A percentile compares a stretch with the other conserved stretches of the same genome.
These are phyloP conservation scores for Strigops habroptila DNA, from an alignment of 2,113 vertebrate species.

Conservation along the genomic window DNA sequence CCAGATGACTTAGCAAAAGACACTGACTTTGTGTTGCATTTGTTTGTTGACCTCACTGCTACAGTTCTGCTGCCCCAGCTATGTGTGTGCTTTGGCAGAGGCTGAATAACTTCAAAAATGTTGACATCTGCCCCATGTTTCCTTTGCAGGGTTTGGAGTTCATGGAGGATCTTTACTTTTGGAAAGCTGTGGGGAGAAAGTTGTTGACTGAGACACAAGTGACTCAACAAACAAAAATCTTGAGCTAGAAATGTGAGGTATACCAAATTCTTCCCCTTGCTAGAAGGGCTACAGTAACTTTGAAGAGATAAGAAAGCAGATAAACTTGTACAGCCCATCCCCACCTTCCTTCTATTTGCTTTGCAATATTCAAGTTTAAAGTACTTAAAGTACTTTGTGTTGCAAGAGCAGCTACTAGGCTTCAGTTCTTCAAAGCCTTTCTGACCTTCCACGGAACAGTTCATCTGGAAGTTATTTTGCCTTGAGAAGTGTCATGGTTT, in stretches of 20 bases:
- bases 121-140: constrained; percentile 2
- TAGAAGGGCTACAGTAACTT: neutral
- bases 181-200: neutral
- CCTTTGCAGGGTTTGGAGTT: neutral
- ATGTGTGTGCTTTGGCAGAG: constrained; percentile 13
- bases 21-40: neutral
- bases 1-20: constrained; percentile 21
- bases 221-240: neutral
- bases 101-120: constrained; percentile 33
- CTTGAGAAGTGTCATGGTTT: neutral
- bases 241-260: neutral
- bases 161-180: neutral
- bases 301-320: neutral
- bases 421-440: neutral
- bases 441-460: neutral
- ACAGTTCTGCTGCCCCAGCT: neutral
- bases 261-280: neutral
- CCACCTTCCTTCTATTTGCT: constrained; percentile 17
- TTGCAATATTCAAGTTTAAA: constrained; percentile 13
- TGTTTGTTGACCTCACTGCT: constrained; percentile 22
- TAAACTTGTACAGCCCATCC: neutral
- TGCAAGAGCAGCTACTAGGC: neutral
- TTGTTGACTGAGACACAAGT: neutral
- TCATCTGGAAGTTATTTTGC: neutral
- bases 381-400: neutral